Evolutionary conservation across 2,888 invertebrate species (phyloP), one percentile per base, ranked within the genome.

Genomic region (Amiota communis): DNA sequence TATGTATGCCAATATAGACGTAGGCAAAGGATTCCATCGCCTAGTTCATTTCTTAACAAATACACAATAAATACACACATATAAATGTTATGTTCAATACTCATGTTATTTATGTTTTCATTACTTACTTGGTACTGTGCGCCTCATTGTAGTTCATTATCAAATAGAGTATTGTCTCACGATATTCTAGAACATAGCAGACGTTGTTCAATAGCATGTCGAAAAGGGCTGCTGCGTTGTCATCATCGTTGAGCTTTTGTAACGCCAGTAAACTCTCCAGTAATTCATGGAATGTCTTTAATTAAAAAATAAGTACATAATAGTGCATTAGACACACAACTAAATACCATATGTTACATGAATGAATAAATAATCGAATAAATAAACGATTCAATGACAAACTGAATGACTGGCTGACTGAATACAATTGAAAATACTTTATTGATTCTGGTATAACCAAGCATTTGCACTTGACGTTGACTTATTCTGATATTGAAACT

Each of bases 181-280:
- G 92, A 89, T 98, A 98, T 90, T 99, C 98, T 81, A 96, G 91
- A 64, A 97, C 95, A 90, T 98, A 98, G 90, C 98, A 97, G 78
- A 97, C 93, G 89, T 96, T 96, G 89, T 95, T 95, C 90, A 97
- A 95, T 79, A 98, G 93, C 82, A 97, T 95, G 90, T 94, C 94
- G 57, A 97, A 94, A 15, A 96, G 95, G 72, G 95, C 94, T 79
- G 92, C 91, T 1, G 97, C 94, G 36, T 92, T 91, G 53, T 90
- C 90, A 47, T 91, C 90, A 86, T 96, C 95, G 2, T 90, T 87
- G 75, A 93, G 93, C 87, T 92, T 93, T 88, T 97, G 96, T 95
- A 98, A 96, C 13, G 92, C 93, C 77, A 93, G 90, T 77, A 98
- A 90, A 74, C 97, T 97, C 83, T 94, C 91, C 68, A 99, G 91